Evolutionary conservation across 2,113 vertebrate genomes (phyloP).

Genomic region (Pao palembangensis): DNA sequence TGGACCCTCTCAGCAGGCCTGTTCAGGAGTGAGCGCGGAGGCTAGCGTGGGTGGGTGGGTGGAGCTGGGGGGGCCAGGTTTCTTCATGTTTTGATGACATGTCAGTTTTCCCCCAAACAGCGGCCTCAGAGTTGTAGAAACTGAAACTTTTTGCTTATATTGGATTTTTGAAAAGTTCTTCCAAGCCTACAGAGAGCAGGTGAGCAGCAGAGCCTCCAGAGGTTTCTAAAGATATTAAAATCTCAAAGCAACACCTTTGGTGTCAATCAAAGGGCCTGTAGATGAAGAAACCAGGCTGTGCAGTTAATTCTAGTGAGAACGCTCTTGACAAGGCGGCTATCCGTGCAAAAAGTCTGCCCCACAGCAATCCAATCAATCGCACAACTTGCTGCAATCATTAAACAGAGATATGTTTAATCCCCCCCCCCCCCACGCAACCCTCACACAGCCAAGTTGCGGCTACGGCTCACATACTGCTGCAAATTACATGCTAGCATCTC

Average conservation of each 20-base stretch:
- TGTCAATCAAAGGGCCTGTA: constrained; percentile 64
- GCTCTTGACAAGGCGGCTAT: constrained; percentile 51
- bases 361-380: constrained; percentile 60
- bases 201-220: constrained; percentile 33
- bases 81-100: constrained; percentile 48
- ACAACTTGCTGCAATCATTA: constrained; percentile 57
- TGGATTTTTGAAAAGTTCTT: constrained; percentile 52
- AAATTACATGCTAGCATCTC: constrained; percentile 16
- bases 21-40: not conserved
- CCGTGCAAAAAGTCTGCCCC: constrained; percentile 55
- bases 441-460: constrained; percentile 36
- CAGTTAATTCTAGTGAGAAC: constrained; percentile 47
- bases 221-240: constrained; percentile 61
- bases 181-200: constrained; percentile 28
- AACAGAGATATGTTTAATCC: constrained; percentile 28
- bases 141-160: constrained; percentile 45
- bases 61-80: constrained; percentile 10
- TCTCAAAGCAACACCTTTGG: constrained; percentile 69
- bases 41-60: constrained; percentile 12
- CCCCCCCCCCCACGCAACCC: not conserved
- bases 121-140: constrained; percentile 47
- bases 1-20: too few relatives aligned
- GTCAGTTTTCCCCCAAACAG: constrained; percentile 40
- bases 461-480: constrained; percentile 19
- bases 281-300: constrained; percentile 59